Percentiles rank a stretch among this genome's conserved stretches.
These are phyloP conservation scores for Thunnus maccoyii DNA, from an alignment of 2,113 vertebrate genomes.

Conservation along the genomic window DNA sequence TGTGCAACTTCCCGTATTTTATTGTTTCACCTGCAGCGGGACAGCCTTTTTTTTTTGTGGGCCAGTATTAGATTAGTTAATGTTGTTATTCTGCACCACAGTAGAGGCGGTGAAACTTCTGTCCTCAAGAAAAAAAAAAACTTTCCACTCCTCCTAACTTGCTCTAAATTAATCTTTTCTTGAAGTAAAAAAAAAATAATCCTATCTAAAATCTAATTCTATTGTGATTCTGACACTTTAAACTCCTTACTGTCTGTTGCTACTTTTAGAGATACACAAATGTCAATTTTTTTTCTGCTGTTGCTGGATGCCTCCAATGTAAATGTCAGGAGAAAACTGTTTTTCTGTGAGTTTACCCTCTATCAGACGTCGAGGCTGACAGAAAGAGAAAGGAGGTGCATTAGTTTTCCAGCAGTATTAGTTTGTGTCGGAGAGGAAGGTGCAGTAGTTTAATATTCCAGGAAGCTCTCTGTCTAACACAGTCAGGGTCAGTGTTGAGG, in stretches of 20 bases:
- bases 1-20: not conserved
- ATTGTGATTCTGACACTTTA: not conserved
- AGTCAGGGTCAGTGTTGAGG: slow-evolving; percentile 51
- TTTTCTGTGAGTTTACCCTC: not conserved
- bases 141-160: not conserved
- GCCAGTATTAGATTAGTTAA: not conserved
- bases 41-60: not conserved
- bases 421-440: not conserved
- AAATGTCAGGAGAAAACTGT: slow-evolving; percentile 6
- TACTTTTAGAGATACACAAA: not conserved
- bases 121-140: too few species aligned
- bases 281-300: not conserved
- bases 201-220: too few species aligned
- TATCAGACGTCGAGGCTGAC: not conserved
- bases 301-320: not conserved
- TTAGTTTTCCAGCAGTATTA: not conserved
- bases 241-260: not conserved
- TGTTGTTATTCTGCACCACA: not conserved
- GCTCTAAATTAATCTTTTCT: not conserved
- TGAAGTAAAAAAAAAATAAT: not conserved
- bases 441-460: slow-evolving; percentile 6
- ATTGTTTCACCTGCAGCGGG: not conserved
- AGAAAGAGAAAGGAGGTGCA: not conserved
- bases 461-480: not conserved
- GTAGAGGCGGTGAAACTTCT: not conserved